These are phyloP conservation scores for Oscheius sp. DNA, from an alignment of 2,888 invertebrate species.

Conservation along the genomic window DNA sequence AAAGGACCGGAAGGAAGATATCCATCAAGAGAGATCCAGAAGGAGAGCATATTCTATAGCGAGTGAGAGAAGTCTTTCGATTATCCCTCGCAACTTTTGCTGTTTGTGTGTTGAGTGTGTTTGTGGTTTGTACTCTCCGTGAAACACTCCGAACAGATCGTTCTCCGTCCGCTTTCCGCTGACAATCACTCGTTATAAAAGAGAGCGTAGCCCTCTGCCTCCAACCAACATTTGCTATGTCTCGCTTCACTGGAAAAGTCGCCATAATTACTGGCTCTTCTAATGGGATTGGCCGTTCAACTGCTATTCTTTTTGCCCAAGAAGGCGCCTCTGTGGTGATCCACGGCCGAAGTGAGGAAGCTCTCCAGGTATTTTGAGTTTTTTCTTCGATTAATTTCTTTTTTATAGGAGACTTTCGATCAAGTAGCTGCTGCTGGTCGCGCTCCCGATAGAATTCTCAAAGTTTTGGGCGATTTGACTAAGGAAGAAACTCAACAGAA, in stretches of 20 bases:
- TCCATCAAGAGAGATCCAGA: too few species aligned
- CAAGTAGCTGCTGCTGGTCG: not conserved
- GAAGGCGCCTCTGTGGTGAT: constrained; percentile 21
- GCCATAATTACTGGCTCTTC: constrained; percentile 21
- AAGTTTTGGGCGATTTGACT: constrained; percentile 1
- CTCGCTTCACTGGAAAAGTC: constrained; percentile 18
- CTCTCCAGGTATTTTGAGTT: not conserved
- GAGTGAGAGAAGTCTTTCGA: too few species aligned
- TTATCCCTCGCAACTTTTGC: too few species aligned
- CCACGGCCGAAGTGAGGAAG: not conserved
- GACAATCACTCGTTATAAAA: too few species aligned
- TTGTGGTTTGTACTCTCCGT: not conserved
- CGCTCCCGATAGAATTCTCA: not conserved
- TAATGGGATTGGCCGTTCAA: constrained; percentile 13
- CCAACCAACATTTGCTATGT: not conserved
- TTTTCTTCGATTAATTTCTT: not conserved
- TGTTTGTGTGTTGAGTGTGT: not conserved
- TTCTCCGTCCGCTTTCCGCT: not conserved
- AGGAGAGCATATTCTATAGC: too few species aligned
- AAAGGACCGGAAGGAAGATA: too few species aligned
- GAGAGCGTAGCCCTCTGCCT: too few species aligned
- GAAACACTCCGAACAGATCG: too few species aligned
- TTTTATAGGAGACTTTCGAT: not conserved
- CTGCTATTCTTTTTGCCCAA: constrained; percentile 16
- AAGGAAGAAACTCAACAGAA: constrained; percentile 3